phyloP scores from a whole-genome alignment of 1,140 invertebrate species.

The Drosophila gunungcola region DNA sequence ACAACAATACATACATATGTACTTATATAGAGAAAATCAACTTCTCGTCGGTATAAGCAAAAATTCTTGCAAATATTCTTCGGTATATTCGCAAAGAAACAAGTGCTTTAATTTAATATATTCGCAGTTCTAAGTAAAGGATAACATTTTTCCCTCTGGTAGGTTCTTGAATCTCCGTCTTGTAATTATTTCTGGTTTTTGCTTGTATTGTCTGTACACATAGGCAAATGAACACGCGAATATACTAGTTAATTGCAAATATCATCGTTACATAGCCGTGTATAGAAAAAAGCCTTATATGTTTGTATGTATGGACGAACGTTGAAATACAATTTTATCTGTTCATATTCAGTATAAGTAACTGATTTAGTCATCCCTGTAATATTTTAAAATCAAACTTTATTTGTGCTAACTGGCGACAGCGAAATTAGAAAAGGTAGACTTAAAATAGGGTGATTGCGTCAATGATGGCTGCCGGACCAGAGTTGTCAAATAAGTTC shows the following conservation, averaged over 20 bases:
- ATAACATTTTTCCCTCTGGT: not conserved
- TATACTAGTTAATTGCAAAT: constrained; percentile 18
- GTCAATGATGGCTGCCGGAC: constrained; percentile 59
- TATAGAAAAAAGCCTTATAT: constrained; percentile 16
- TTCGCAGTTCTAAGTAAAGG: not conserved
- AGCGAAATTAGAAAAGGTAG: constrained; percentile 45
- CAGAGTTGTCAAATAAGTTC: constrained; percentile 70
- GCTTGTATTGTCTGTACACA: constrained; percentile 9
- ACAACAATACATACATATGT: constrained; percentile 3
- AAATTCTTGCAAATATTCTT: not conserved
- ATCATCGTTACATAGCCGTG: not conserved
- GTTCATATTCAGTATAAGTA: not conserved
- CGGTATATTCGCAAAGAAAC: not conserved
- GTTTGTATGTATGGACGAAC: constrained; percentile 9
- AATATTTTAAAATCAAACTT: not conserved
- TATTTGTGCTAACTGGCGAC: constrained; percentile 24
- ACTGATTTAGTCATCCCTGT: not conserved
- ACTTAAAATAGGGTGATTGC: constrained; percentile 77
- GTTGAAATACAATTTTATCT: not conserved
- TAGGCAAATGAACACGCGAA: constrained; percentile 5
- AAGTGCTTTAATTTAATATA: not conserved
- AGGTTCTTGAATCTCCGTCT: constrained; percentile 36
- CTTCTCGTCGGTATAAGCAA: constrained; percentile 10
- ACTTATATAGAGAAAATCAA: constrained; percentile 29
- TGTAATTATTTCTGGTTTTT: constrained; percentile 30